Percentiles rank a stretch among this genome's conserved stretches.
Evolutionary conservation across 2,888 invertebrate genomes (phyloP).

Genomic region (Mythimna pallens): DNA sequence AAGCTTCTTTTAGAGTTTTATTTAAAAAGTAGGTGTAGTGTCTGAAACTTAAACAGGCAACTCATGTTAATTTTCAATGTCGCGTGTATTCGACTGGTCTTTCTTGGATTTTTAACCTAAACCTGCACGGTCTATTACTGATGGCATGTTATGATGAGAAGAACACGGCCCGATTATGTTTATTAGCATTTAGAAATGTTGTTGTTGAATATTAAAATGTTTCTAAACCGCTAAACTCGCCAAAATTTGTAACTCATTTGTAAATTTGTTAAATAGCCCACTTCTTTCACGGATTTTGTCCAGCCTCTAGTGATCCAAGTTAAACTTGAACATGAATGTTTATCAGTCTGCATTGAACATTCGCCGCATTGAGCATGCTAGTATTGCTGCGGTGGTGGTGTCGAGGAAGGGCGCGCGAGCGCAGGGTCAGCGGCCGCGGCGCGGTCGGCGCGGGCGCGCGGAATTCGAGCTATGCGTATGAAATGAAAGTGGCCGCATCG

Average conservation of each 20-base stretch:
- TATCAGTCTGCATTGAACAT: conserved; percentile 42
- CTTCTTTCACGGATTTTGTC: background rate
- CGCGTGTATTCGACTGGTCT: background rate
- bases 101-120: background rate
- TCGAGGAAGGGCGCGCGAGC: conserved; percentile 86
- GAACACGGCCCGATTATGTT: background rate
- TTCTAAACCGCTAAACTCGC: background rate
- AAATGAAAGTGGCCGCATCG: conserved; percentile 90
- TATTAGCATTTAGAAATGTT: background rate
- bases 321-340: conserved; percentile 32
- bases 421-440: conserved; percentile 91
- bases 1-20: conserved; percentile 23
- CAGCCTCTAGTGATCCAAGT: conserved; percentile 3
- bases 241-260: background rate
- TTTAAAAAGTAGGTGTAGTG: background rate
- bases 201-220: background rate
- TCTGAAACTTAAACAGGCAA: background rate
- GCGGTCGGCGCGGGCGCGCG: conserved; percentile 87
- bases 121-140: background rate
- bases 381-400: conserved; percentile 76
- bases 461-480: conserved; percentile 90
- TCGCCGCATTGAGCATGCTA: conserved; percentile 61
- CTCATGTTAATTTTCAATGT: background rate
- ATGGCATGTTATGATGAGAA: background rate
- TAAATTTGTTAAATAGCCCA: conserved; percentile 12